Base-by-base conservation (phyloP, 2,888 invertebrate species). In the Conchocele bisecta region DNA sequence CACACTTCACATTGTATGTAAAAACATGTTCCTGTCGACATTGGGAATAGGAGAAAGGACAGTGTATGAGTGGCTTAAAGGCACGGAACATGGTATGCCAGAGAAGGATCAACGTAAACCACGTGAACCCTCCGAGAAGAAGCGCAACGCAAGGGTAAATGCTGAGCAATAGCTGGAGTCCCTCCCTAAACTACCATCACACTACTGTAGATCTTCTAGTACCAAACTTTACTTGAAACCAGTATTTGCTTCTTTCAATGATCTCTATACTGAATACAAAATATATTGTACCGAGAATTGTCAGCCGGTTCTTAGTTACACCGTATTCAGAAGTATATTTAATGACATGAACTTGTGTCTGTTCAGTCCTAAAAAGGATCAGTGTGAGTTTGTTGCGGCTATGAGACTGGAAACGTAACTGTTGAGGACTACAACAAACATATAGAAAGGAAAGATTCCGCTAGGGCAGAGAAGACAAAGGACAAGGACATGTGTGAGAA, bases 361-460 rank as follows among this genome's bases (percentile, higher is more conserved):
- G 7, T 75, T 58, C 56, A 24, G 29, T 4, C 72, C 69, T 3
- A 71, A 64, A 31, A 79, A 75, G 35, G 75, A 79, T 53, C 70
- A 67, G 20, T 74, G 73, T 59, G 73, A 79, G 41, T 57, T 41
- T 76, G 75, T 37, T 58, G 59, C 61, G 70, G 53, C 3, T 51
- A 57, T 44, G 59, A 75, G 39, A 29, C 64, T n/a, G 59, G 59
- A 15, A 79, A 56, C 48, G 44, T 77, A 17, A 44, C 17, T n/a
- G 61, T 75, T 31, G 81, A 71, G 17, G 33, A 33, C 13, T 75
- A 79, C 37, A 48, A 44, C 7, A 17, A 53, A 26, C 74, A 76
- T 31, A 74, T 73, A 4, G 44, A 39, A 24, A 26, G 50, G 29
- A 75, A 73, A 48, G 42, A 39, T 13, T 61, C 56, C 39, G 79